These are phyloP conservation scores for Drosophila melanica DNA, from an alignment of 1,140 invertebrate species.

Conservation along the genomic window DNA sequence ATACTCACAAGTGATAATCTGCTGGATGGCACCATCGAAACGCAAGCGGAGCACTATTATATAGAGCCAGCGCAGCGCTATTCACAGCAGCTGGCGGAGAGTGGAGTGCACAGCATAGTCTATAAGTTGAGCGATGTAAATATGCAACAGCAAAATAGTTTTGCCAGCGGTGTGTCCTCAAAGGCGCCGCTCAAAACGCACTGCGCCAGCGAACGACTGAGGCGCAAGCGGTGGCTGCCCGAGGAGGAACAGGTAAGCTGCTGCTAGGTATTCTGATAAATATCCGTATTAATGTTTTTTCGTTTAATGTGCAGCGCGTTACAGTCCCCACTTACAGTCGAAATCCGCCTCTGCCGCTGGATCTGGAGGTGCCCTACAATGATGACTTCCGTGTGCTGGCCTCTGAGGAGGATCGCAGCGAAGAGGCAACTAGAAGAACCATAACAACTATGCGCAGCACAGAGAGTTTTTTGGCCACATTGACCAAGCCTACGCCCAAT, in stretches of 20 bases:
- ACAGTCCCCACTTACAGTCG: constrained; percentile 85
- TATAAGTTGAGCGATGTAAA: constrained; percentile 92
- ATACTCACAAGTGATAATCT: constrained; percentile 93
- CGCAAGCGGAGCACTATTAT: constrained; percentile 91
- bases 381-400: constrained; percentile 85
- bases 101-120: constrained; percentile 90
- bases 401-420: constrained; percentile 66
- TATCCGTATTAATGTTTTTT: constrained; percentile 24
- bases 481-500: constrained; percentile 74
- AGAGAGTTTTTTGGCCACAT: constrained; percentile 68
- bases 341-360: constrained; percentile 87
- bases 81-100: constrained; percentile 85
- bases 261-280: background rate
- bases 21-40: constrained; percentile 94
- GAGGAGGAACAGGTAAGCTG: constrained; percentile 75
- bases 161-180: constrained; percentile 50
- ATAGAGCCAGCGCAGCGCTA: constrained; percentile 93
- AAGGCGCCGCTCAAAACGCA: constrained; percentile 61
- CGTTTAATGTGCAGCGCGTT: constrained; percentile 62
- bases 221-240: constrained; percentile 84
- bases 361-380: constrained; percentile 87
- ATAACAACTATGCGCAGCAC: constrained; percentile 66
- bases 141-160: constrained; percentile 81
- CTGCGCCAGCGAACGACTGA: constrained; percentile 79
- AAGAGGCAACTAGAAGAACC: constrained; percentile 48